Evolutionary conservation across 2,113 vertebrate species (phyloP), one percentile per base, ranked within the genome.

Genomic region (Girardinichthys multiradiatus): DNA sequence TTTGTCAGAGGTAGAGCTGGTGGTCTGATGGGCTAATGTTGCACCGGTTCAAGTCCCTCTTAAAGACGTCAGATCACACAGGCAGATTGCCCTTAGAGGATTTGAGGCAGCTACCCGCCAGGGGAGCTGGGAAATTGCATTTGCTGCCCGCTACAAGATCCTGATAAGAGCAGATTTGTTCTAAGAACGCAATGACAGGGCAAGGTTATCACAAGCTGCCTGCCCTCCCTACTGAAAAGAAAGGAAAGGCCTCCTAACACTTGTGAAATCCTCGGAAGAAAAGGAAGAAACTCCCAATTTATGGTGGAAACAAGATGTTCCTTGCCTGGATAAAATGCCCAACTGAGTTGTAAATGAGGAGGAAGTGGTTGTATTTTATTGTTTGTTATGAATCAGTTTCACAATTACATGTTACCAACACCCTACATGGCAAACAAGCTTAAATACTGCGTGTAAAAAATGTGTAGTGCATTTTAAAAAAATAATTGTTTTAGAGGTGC

Each of bases 131-230:
- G 87, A 88, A 88, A 91, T 92, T 92, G 90, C 90, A 93, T 93
- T 92, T 87, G 87, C 90, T 69, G 85, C 83, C 84, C 82, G 83
- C 87, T 90, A 92, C 89, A 93, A 92, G 92, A 93, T 89, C 86
- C 88, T 65, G 93, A 93, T 93, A 93, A 93, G 89, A 87, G 84
- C 87, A 90, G 88, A 92, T 91, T 93, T 94, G 92, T 93, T 93
- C 92, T 91, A 88, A 90, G 89, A 85, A 90, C n/a, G 90, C 91
- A 93, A 91, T 91, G 93, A 91, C 93, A 90, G 92, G 90, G 88
- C 90, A 92, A 93, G 92, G 91, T 93, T 92, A 92, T 93, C 90
- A 83, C 87, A 91, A 86, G 82, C 84, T 57, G 72, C 82, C 79
- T 81, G 78, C 57, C 83, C 79, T 76, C 72, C 78, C 80, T 39